Evolutionary conservation across 2,113 vertebrate species (phyloP).

Genomic region (Pygoscelis adeliae): DNA sequence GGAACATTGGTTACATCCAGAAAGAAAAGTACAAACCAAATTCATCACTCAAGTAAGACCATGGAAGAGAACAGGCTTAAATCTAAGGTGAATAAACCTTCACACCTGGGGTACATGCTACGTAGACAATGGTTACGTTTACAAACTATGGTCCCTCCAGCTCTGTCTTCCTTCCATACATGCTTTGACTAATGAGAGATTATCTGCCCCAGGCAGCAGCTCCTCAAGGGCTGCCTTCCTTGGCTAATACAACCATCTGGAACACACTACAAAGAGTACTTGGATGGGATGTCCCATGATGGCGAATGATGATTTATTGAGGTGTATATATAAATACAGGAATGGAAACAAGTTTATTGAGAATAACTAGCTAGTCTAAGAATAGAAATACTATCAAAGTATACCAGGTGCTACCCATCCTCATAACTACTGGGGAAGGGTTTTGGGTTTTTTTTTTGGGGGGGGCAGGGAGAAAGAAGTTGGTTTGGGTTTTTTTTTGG

Average conservation of each 20-base stretch:
- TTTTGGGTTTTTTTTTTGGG: neutral
- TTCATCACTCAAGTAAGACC: neutral
- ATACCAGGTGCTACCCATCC: neutral
- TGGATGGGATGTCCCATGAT: neutral
- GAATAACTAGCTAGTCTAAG: neutral
- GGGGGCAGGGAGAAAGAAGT: no score
- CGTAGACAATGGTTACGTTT: neutral
- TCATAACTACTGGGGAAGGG: neutral
- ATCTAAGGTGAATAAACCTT: neutral
- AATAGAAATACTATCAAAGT: neutral
- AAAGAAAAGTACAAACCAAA: neutral
- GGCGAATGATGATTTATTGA: neutral
- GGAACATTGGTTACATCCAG: neutral
- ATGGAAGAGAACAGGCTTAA: neutral
- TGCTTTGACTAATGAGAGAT: neutral
- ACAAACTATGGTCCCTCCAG: neutral
- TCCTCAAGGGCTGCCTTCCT: neutral
- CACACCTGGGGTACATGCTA: neutral
- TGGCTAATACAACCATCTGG: neutral
- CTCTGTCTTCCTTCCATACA: neutral
- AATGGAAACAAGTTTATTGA: neutral
- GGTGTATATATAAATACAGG: neutral
- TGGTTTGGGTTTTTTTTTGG: neutral
- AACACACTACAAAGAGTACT: fast-evolving
- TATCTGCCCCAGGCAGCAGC: neutral